These are phyloP conservation scores for Haemorhous mexicanus DNA, from an alignment of 2,113 vertebrate species.

Conservation along the genomic window DNA sequence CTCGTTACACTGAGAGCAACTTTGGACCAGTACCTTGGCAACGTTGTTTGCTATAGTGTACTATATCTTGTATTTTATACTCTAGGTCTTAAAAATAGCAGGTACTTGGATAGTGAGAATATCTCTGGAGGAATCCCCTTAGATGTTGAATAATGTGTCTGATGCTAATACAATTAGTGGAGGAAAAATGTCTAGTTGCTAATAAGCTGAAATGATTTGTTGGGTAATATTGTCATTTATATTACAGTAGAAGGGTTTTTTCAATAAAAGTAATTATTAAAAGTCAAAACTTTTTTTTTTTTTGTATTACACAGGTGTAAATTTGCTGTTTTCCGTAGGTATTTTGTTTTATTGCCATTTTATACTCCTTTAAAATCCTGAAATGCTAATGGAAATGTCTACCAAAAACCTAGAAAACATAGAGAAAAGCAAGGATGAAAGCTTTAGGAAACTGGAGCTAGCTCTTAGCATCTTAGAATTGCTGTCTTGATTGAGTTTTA, in stretches of 20 bases:
- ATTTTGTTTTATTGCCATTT: neutral
- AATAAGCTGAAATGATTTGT: neutral
- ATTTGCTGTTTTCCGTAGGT: neutral
- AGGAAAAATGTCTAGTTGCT: neutral
- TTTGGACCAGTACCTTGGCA: neutral
- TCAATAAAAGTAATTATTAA: neutral
- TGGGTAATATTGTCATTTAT: neutral
- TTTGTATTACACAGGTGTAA: neutral
- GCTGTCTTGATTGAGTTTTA: neutral
- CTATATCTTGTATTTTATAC: neutral
- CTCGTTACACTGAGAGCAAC: neutral
- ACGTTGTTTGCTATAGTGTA: neutral
- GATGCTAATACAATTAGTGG: neutral
- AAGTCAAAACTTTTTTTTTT: neutral
- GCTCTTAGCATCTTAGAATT: neutral
- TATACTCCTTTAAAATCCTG: neutral
- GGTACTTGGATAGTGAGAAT: neutral
- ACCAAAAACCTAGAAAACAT: neutral
- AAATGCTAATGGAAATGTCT: neutral
- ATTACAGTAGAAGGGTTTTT: neutral
- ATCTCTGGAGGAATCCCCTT: neutral
- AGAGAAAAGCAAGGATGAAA: neutral
- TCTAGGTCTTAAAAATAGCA: neutral
- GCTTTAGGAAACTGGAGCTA: neutral
- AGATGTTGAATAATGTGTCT: neutral